Conservation (phyloP, 2,113 vertebrate species). For the Acanthisitta chloris region DNA sequence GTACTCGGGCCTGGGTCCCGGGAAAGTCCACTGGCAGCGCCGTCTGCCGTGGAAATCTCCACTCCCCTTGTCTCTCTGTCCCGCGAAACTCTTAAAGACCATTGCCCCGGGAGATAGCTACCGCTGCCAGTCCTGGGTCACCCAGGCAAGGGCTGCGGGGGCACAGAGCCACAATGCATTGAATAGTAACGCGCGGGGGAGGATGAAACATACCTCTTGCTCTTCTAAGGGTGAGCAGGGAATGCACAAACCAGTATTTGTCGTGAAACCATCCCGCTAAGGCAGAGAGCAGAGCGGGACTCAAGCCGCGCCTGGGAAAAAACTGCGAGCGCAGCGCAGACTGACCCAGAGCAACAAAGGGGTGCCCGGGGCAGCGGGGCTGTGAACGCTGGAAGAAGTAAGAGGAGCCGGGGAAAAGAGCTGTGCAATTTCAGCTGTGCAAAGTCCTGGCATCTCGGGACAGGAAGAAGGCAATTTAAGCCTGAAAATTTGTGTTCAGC, state of each 20-base stretch:
- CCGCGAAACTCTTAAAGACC: neutral
- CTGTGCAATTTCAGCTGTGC: neutral
- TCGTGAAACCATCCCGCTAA: neutral
- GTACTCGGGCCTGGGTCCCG: neutral
- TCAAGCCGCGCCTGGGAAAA: neutral
- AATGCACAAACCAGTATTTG: neutral
- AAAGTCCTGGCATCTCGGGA: slow-evolving; percentile 30
- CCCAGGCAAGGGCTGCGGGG: neutral
- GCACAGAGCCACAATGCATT: neutral
- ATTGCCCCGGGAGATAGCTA: neutral
- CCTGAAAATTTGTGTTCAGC: neutral
- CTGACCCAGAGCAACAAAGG: neutral
- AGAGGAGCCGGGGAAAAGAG: neutral
- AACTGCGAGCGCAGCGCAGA: neutral
- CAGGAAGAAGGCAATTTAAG: slow-evolving; percentile 59
- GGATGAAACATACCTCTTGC: neutral
- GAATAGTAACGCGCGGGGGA: neutral
- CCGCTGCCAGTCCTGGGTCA: too few relatives aligned
- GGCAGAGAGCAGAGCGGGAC: neutral
- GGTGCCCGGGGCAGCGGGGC: neutral
- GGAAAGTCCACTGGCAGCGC: neutral
- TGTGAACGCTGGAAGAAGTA: neutral
- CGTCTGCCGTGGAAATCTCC: neutral
- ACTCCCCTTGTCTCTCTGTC: neutral
- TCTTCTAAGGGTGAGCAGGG: neutral